Evolutionary conservation across 1,140 invertebrate species (phyloP).

Genomic region (Drosophila lacertosa): DNA sequence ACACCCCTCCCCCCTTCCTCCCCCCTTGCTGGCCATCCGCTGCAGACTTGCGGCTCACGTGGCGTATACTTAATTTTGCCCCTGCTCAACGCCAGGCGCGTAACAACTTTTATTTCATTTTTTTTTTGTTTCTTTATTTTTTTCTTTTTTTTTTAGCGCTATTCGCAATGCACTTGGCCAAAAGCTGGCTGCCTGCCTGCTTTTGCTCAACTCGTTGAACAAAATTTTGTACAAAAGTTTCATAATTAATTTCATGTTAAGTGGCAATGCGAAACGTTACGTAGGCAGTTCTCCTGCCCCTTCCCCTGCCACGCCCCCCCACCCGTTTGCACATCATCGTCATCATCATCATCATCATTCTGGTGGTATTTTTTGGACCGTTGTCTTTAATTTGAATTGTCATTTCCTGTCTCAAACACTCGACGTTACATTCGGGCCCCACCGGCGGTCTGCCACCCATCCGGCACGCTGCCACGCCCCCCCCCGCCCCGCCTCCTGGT

Average conservation of each 20-base stretch:
- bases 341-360: background rate
- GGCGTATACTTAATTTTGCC: slow-evolving; percentile 77
- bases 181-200: slow-evolving; percentile 18
- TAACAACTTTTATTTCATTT: slow-evolving; percentile 53
- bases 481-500: slow-evolving; percentile 12
- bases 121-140: slow-evolving; percentile 7
- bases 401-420: slow-evolving; percentile 76
- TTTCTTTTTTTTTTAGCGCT: slow-evolving; percentile 10
- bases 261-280: slow-evolving; percentile 69
- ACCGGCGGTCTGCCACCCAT: slow-evolving; percentile 58
- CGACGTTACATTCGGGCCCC: slow-evolving; percentile 20
- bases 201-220: slow-evolving; percentile 75
- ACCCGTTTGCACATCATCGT: slow-evolving; percentile 12
- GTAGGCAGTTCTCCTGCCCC: slow-evolving; percentile 32
- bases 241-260: slow-evolving; percentile 83
- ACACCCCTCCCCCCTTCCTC: slow-evolving; percentile 16
- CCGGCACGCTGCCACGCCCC: slow-evolving; percentile 39
- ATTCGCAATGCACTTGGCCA: slow-evolving; percentile 22
- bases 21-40: slow-evolving; percentile 44
- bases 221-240: slow-evolving; percentile 82
- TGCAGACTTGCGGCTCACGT: slow-evolving; percentile 73
- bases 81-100: slow-evolving; percentile 65
- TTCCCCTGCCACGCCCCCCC: background rate
- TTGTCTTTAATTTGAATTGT: slow-evolving; percentile 82
- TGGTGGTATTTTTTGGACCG: slow-evolving; percentile 30